Percentiles rank a stretch among this genome's conserved stretches.
Evolutionary conservation across 2,797 vertebrate genomes (phyloP).

Genomic region (Cynodonichthys magdalenae): DNA sequence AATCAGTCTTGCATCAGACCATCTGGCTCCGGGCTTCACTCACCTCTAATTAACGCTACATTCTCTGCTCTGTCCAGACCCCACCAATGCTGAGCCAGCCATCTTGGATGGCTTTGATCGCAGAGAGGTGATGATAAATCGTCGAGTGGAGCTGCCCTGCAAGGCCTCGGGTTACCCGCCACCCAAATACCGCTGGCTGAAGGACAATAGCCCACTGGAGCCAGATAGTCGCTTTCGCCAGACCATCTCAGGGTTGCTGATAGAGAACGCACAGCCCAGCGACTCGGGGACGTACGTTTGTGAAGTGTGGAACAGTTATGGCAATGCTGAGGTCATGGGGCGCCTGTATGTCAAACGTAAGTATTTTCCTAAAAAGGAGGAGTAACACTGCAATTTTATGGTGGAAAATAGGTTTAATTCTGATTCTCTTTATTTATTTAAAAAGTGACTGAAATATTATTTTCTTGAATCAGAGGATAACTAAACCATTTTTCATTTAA

Average conservation of each 20-base stretch:
- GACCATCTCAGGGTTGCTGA: slow-evolving; percentile 90
- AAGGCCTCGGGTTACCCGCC: slow-evolving; percentile 95
- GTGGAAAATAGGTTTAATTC: neutral
- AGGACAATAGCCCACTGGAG: slow-evolving; percentile 95
- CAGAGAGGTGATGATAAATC: slow-evolving; percentile 93
- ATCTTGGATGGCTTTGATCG: slow-evolving; percentile 97
- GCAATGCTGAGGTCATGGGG: slow-evolving; percentile 93
- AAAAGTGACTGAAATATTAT: neutral
- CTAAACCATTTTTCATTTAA: neutral
- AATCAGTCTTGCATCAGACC: slow-evolving; percentile 62
- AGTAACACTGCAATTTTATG: neutral
- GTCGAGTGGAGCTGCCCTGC: slow-evolving; percentile 95
- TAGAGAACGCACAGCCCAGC: slow-evolving; percentile 88
- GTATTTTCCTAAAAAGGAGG: slow-evolving; percentile 56
- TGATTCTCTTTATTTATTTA: no score
- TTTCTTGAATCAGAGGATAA: neutral
- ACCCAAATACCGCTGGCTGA: slow-evolving; percentile 97
- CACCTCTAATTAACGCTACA: slow-evolving; percentile 59
- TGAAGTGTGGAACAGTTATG: slow-evolving; percentile 98
- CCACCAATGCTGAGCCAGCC: slow-evolving; percentile 93
- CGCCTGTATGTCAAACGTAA: slow-evolving; percentile 94
- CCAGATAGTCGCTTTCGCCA: slow-evolving; percentile 93
- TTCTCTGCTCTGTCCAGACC: slow-evolving; percentile 82
- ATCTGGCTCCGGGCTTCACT: slow-evolving; percentile 46
- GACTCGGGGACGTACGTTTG: slow-evolving; percentile 95